Conservation (phyloP, 2,888 invertebrate species). For the Pachliopta kotzebuea region DNA sequence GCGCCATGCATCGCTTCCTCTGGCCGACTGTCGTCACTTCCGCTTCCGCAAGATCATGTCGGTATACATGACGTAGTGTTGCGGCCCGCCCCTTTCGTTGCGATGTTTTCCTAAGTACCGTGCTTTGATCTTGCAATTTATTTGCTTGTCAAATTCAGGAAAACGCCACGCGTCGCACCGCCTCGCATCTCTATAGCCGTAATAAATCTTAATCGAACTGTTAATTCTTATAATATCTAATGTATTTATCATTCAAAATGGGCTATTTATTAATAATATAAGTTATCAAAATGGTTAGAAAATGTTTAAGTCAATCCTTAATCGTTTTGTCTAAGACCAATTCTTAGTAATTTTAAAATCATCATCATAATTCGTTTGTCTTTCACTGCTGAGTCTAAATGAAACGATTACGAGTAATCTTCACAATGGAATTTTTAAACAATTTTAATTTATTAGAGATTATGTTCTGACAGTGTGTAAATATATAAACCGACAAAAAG, state of each 20-base stretch:
- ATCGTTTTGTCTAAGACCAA: background rate
- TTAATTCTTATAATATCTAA: conserved; percentile 35
- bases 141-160: conserved; percentile 77
- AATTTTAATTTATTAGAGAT: too few relatives aligned
- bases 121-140: conserved; percentile 74
- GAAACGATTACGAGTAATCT: too few relatives aligned
- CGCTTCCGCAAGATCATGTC: conserved; percentile 67
- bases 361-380: too few relatives aligned
- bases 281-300: background rate
- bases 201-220: conserved; percentile 49
- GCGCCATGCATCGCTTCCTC: conserved; percentile 71
- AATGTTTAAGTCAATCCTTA: too few relatives aligned
- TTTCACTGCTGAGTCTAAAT: too few relatives aligned
- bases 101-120: conserved; percentile 62
- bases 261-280: background rate
- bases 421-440: too few relatives aligned
- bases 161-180: conserved; percentile 65
- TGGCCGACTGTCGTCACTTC: conserved; percentile 65
- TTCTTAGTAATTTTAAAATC: background rate
- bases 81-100: conserved; percentile 52
- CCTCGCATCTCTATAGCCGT: conserved; percentile 32
- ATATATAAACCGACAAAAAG: conserved; percentile 20
- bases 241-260: background rate
- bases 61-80: conserved; percentile 48
- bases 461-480: background rate